A percentile compares a stretch with the other conserved stretches of the same genome.
These are phyloP conservation scores for Ctenicera cuprea DNA, from an alignment of 2,888 invertebrate genomes.

Conservation along the genomic window DNA sequence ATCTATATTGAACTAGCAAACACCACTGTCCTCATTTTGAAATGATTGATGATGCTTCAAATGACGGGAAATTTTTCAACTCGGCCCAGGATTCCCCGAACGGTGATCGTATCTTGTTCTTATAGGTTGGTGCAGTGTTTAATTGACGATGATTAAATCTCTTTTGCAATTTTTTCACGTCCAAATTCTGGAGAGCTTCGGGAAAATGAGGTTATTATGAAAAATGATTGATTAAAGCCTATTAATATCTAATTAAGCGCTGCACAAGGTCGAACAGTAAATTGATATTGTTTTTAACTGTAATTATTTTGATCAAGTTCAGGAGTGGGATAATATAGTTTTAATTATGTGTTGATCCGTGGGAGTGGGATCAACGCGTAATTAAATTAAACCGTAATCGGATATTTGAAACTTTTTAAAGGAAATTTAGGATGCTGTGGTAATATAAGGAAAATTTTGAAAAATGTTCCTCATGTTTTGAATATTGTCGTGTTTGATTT, in stretches of 20 bases:
- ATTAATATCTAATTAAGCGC: constrained; percentile 2
- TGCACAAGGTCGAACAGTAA: background rate
- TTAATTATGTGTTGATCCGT: background rate
- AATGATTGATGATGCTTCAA: constrained; percentile 47
- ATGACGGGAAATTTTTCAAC: constrained; percentile 41
- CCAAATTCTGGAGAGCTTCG: background rate
- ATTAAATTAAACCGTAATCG: no score
- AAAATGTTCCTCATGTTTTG: no score
- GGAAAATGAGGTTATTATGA: background rate
- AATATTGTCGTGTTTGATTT: no score
- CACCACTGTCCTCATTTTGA: constrained; percentile 34
- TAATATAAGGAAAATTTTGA: no score
- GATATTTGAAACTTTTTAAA: no score
- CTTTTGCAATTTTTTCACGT: background rate
- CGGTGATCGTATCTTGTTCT: background rate
- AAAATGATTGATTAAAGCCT: background rate
- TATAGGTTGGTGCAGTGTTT: background rate
- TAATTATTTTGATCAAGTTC: constrained; percentile 10
- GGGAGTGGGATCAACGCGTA: background rate
- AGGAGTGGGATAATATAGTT: background rate
- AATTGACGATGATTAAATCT: constrained; percentile 5
- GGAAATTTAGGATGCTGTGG: no score
- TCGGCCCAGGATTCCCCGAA: constrained; percentile 5
- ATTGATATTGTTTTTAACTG: constrained; percentile 5
- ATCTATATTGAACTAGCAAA: constrained; percentile 42